Base-by-base conservation (phyloP, 2,113 vertebrate genomes). In the Muntiacus reevesi region DNA sequence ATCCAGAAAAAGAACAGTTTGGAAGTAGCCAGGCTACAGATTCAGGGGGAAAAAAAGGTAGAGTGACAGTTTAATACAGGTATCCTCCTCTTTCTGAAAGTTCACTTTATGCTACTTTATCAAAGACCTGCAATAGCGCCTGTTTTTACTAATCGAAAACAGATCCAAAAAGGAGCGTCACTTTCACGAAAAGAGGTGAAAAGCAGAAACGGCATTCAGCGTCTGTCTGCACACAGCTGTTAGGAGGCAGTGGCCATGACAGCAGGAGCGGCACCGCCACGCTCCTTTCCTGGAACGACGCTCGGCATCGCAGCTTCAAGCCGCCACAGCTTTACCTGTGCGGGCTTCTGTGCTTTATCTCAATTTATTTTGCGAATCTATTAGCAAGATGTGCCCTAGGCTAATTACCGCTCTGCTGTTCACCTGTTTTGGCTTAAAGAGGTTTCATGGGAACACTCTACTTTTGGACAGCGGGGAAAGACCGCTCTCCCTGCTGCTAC, bases 11-110 rank as follows among this genome's bases (percentile, higher is more conserved):
- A 91, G 83, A 85, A n/a, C 30, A 8, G 6, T 55, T 55, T 82
- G n/a, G 59, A 96, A 96, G 94, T 54, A 96, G 15, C 94, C 30
- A 92, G 90, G 97, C 83, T 93, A 92, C n/a, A n/a, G 62, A 28
- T 78, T 59, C 71, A 76, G 64, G 47, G 71, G 54, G 1, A 27
- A 23, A 4, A 7, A 2, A 16, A 19, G 47, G 54, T 0, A 1
- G 50, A 78, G 33, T 60, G 87, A 84, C 50, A 90, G 89, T n/a
- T 74, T 88, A 95, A 62, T 28, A 89, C n/a, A 84, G 4, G n/a
- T 40, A 55, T 83, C n/a, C 21, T 54, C n/a, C 3, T n/a, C 50
- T 25, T 55, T 36, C 52, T 55, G 52, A 55, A 54, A 83, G 13
- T 55, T 55, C n/a, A 83, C n/a, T 40, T 83, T 55, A 83, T 40